Conservation (phyloP, 1,140 invertebrate genomes). For the Drosophila kohkoa region DNA sequence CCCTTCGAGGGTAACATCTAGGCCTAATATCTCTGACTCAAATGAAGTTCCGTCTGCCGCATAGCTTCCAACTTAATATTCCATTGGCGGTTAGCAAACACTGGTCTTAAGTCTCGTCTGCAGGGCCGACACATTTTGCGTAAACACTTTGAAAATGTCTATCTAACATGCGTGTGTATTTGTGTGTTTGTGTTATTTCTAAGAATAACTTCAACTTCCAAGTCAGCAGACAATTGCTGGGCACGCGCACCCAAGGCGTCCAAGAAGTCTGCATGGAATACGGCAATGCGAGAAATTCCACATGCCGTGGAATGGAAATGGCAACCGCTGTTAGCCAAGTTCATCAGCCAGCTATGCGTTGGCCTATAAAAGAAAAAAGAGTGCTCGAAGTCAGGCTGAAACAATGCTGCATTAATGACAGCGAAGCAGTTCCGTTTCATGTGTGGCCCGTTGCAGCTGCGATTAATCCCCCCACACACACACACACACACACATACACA, state of each 20-base stretch:
- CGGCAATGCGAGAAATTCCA: constrained; percentile 48
- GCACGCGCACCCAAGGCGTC: constrained; percentile 23
- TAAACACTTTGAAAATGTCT: constrained; percentile 25
- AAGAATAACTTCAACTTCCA: constrained; percentile 40
- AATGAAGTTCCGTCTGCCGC: too few relatives aligned
- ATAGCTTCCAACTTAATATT: constrained; percentile 21
- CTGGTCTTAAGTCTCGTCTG: not conserved
- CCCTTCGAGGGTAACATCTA: not conserved
- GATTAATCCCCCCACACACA: constrained; percentile 24
- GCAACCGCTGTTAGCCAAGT: constrained; percentile 33
- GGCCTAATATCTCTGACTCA: not conserved
- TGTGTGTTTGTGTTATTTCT: constrained; percentile 28
- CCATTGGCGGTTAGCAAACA: constrained; percentile 1
- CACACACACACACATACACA: not conserved
- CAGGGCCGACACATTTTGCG: constrained; percentile 23
- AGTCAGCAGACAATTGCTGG: constrained; percentile 6
- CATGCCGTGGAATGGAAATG: constrained; percentile 26
- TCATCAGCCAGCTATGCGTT: constrained; percentile 39
- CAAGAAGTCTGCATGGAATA: constrained; percentile 31
- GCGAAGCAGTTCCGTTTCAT: constrained; percentile 45
- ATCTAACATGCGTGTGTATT: constrained; percentile 7
- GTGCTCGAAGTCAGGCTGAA: constrained; percentile 5
- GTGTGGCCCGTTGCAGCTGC: constrained; percentile 40
- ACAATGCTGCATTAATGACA: constrained; percentile 44
- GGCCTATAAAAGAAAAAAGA: constrained; percentile 38